Percentiles rank a stretch among this genome's conserved stretches.
Evolutionary conservation across 2,888 invertebrate species (phyloP).

Genomic region (Clunio marinus): DNA sequence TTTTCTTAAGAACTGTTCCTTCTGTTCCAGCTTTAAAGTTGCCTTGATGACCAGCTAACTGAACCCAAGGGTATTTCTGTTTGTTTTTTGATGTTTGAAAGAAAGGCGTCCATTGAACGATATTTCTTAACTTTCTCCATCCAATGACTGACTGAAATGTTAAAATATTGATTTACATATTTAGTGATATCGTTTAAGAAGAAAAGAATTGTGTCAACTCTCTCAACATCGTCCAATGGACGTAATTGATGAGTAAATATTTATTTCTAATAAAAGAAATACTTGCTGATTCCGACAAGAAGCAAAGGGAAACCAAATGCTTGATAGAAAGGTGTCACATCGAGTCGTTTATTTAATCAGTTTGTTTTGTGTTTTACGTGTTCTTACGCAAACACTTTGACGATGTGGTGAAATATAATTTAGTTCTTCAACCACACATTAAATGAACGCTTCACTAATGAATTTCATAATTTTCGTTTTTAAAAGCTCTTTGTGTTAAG

Average conservation of each 20-base stretch:
- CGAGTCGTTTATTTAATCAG: background rate
- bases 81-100: constrained; percentile 90
- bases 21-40: constrained; percentile 91
- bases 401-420: too few species aligned
- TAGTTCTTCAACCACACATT: too few species aligned
- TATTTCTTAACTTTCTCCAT: constrained; percentile 89
- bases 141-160: constrained; percentile 53
- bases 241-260: too few species aligned
- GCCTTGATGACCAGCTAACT: constrained; percentile 91
- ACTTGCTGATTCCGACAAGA: background rate
- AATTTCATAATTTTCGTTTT: too few species aligned
- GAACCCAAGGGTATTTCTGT: constrained; percentile 93
- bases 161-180: background rate
- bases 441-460: too few species aligned
- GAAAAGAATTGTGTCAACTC: background rate
- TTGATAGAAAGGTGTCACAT: background rate
- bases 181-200: background rate
- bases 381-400: background rate
- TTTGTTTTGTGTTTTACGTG: background rate
- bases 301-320: background rate
- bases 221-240: too few species aligned
- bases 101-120: constrained; percentile 95
- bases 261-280: background rate
- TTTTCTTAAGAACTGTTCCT: constrained; percentile 90
- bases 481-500: too few species aligned